Evolutionary conservation across 2,797 vertebrate genomes (phyloP).

Genomic region (Lagodon rhomboides): DNA sequence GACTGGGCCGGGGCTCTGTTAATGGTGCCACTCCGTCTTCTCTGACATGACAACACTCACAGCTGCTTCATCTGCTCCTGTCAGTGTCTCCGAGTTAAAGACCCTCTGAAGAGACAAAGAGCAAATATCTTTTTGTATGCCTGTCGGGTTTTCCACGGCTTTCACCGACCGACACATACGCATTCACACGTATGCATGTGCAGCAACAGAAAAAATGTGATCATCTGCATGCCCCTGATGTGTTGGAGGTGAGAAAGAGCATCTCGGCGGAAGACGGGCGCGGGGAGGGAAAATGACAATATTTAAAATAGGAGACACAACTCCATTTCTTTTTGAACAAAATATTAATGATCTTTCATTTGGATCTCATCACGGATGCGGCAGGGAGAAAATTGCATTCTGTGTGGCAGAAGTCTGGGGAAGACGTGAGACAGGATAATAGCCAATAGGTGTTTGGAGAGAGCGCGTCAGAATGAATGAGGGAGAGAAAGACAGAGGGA

Average conservation of each 20-base stretch:
- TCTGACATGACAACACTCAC: conserved; percentile 61
- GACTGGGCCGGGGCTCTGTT: conserved; percentile 25
- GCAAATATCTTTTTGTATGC: conserved; percentile 54
- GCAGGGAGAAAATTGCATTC: conserved; percentile 90
- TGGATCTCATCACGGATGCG: conserved; percentile 91
- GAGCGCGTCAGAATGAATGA: conserved; percentile 77
- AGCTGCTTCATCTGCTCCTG: conserved; percentile 69
- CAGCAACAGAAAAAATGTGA: conserved; percentile 51
- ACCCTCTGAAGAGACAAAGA: conserved; percentile 64
- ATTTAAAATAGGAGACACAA: conserved; percentile 77
- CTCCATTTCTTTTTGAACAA: conserved; percentile 84
- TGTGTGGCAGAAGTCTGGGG: conserved; percentile 86
- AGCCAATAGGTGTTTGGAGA: conserved; percentile 89
- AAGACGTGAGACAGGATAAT: conserved; percentile 93
- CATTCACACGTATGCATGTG: conserved; percentile 42
- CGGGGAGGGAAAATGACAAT: conserved; percentile 66
- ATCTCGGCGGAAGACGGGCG: conserved; percentile 56
- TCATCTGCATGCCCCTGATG: conserved; percentile 70
- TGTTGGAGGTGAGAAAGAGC: conserved; percentile 61
- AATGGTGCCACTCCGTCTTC: conserved; percentile 69
- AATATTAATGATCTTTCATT: conserved; percentile 93
- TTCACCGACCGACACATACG: conserved; percentile 38
- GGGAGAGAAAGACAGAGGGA: conserved; percentile 76
- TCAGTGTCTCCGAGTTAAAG: conserved; percentile 74
- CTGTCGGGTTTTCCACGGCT: conserved; percentile 62